Base-by-base conservation (phyloP, 2,797 vertebrate genomes). In the Gymnocypris eckloni region DNA sequence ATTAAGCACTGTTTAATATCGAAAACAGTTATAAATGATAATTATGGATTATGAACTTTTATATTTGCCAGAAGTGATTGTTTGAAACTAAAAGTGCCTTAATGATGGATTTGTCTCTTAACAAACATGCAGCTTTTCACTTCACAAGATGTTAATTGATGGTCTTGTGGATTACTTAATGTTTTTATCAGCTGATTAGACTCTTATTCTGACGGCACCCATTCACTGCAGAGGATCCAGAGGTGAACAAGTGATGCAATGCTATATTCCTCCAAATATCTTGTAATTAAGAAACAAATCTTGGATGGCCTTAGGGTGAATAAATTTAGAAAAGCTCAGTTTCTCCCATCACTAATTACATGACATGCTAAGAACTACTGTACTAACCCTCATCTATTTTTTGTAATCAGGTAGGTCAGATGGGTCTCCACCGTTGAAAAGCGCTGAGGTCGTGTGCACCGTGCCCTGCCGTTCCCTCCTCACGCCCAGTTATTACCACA, bases 401-500 rank as follows among this genome's bases (percentile, higher is more conserved):
- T 64, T 33, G n/a, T 16, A 18, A 67, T 79, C 37, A 90, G 86
- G 80, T 77, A 59, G 6, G 20, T 25, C 86, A 22, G 67, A 94
- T 81, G 85, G 87, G 5, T 93, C 84, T 82, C 90, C 92, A 1
- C 92, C 89, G 3, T 89, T 97, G 92, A 97, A 97, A 90, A 94
- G 94, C 2, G 33, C 91, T 0, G 96, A 98, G 92, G 94, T 96
- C 52, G 11, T 98, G 50, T 97, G 95, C 89, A 94, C 96, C 1
- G 50, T 99, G 66, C 94, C 97, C 25, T 96, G 97, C 82, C 95
- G 88, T 67, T 96, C 96, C 0, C 93, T 98, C 79, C 95, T 98
- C 73, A 95, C 92, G 2, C 98, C 97, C 22, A 98, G 97, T 94
- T 99, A 98, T 93, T 97, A 96, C 90, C 98, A 99, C 92, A 99